Evolutionary conservation across 2,888 invertebrate species (phyloP), one percentile per base, ranked within the genome.

Genomic region (Calephelis perditalis): DNA sequence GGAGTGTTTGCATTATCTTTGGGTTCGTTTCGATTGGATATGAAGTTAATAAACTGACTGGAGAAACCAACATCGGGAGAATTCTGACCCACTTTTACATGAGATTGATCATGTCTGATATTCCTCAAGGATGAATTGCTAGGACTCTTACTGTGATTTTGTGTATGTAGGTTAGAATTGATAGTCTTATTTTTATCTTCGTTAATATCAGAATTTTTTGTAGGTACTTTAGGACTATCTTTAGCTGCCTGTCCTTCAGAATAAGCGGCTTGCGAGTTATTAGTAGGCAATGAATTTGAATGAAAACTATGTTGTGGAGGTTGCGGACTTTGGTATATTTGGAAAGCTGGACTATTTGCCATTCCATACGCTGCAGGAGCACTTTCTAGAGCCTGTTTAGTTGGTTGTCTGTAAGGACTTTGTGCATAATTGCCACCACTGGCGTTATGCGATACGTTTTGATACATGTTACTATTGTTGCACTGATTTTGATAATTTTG

Each of bases 1-100:
- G 91, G 90, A 49, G 91, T 91, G 68, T 91, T 91, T 0, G 91
- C 91, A 69, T 90, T 89, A 68, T 91, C 91, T 70, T 91, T 91
- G 44, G 91, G 91, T 73, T 91, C 91, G 72, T 91, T 91, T 70
- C 91, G 82, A 68, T 87, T 86, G 7, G 91, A 82, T 70, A 86
- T 91, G 69, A 87, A 91, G 70, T 86, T 91, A 47, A 86, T 82
- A 68, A 84, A 91, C 67, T 91, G 90, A 68, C 89, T 89, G 6
- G 91, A 91, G 68, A 88, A 91, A 56, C 91, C 91, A 61, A 86
- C 78, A 58, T 88, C 90, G 52, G 86, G 79, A n/a, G 88, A 79
- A 66, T 87, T 81, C 66, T 84, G 84, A 10, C 82, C 79, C 56
- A 80, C 67, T 73, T 88, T 90, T 0, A 78, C 72, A 71, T 79